Conservation (phyloP, 1,140 invertebrate species). For the Drosophila punjabiensis region DNA sequence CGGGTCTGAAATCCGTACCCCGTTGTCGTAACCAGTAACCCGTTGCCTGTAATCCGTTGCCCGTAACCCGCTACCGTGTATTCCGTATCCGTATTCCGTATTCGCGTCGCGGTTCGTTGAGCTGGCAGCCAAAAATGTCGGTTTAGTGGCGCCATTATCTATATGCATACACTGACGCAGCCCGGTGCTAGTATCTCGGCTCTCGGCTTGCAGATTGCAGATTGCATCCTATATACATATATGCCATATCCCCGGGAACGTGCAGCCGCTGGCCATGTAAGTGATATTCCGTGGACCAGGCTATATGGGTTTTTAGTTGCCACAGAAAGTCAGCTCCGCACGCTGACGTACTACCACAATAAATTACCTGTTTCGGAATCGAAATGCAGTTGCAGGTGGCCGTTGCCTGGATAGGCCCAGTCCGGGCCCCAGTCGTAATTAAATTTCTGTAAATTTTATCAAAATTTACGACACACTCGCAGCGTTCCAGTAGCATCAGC, state of each 20-base stretch:
- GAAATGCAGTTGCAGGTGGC: slow-evolving; percentile 51
- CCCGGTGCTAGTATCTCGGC: neutral
- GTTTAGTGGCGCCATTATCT: slow-evolving; percentile 74
- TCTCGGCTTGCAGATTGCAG: slow-evolving; percentile 25
- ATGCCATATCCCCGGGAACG: slow-evolving; percentile 33
- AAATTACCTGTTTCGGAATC: slow-evolving; percentile 69
- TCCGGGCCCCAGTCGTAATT: slow-evolving; percentile 55
- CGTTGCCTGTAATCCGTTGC: neutral
- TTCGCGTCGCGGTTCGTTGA: slow-evolving; percentile 59
- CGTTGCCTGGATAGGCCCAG: neutral
- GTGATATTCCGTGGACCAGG: slow-evolving; percentile 66
- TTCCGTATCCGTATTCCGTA: slow-evolving; percentile 29
- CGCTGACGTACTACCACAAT: slow-evolving; percentile 59
- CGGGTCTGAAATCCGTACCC: slow-evolving; percentile 13
- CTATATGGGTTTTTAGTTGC: slow-evolving; percentile 57
- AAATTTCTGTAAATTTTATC: slow-evolving; percentile 78
- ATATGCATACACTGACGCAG: slow-evolving; percentile 16
- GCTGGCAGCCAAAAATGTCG: slow-evolving; percentile 65
- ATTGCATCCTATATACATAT: slow-evolving; percentile 14
- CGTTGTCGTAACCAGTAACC: slow-evolving; percentile 3
- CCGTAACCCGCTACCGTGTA: slow-evolving; percentile 5
- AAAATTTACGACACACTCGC: slow-evolving; percentile 66
- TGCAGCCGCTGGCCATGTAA: slow-evolving; percentile 66
- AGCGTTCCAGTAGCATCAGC: neutral
- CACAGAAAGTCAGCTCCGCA: slow-evolving; percentile 15